Base-by-base conservation (phyloP, 2,113 vertebrate genomes). In the Mobula hypostoma region DNA sequence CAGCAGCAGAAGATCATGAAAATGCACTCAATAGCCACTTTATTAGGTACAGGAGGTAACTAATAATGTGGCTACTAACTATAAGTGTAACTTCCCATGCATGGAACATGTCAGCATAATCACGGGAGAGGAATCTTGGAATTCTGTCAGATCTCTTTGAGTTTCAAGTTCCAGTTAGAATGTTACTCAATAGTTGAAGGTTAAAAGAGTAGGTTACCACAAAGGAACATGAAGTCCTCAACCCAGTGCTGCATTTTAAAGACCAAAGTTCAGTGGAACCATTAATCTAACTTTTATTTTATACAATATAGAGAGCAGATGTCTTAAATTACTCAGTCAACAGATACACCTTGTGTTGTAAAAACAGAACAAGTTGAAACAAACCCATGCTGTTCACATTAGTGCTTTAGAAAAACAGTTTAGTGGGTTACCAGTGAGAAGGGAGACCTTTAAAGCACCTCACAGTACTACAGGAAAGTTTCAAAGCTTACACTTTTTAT, bases 281-380 rank as follows among this genome's bases (percentile, higher is more conserved):
- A 90, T 27, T 66, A 90, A 90, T 90, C 85, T 61, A 66, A 40
- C n/a, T 93, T 93, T 70, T 93, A 56, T 93, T 93, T 93, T 74
- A 74, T 24, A 74, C 68, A 29, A 93, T 74, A 29, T 56, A 93
- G 70, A 11, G 68, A 93, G 72, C 70, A 93, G 36, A 74, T 56
- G 70, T 72, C 68, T 72, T 72, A 93, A 93, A 56, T 93, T 93
- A 93, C 90, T 74, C 58, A 93, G 90, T 74, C 91, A 93, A 74
- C 40, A 93, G 91, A 74, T 93, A 93, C 91, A 72, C 66, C 68
- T 90, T 68, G 85, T 90, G 85, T 14, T 66, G 7, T 15, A 85
- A 61, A 88, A 90, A 90, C 61, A 90, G 61, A 90, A 90, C 85
- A 90, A 66, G 61, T 90, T n/a, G 61, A 56, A 74, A 93, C 68